Percentiles rank a stretch among this genome's conserved stretches.
Evolutionary conservation across 1,140 invertebrate species (phyloP).

Genomic region (Drosophila kanapiae): DNA sequence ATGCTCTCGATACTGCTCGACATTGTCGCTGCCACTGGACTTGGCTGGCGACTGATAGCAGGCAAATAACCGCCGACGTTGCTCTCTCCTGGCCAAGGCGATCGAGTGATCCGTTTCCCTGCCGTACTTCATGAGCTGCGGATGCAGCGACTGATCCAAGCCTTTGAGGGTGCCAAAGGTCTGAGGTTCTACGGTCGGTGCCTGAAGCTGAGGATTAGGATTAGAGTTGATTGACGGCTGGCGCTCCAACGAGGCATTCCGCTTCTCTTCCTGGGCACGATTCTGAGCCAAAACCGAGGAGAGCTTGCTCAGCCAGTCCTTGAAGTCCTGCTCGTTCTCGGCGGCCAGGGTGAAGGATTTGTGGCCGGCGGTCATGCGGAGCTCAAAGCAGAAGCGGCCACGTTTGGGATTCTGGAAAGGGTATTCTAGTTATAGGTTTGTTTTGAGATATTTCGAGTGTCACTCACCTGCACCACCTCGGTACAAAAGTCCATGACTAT

Average conservation of each 20-base stretch:
- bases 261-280: slow-evolving; percentile 90
- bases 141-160: slow-evolving; percentile 95
- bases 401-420: slow-evolving; percentile 91
- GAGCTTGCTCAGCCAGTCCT: slow-evolving; percentile 93
- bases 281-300: slow-evolving; percentile 91
- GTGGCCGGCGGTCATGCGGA: slow-evolving; percentile 92
- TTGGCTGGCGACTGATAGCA: slow-evolving; percentile 70
- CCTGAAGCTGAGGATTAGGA: slow-evolving; percentile 40
- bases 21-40: slow-evolving; percentile 79
- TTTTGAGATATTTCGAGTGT: neutral
- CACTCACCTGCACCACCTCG: slow-evolving; percentile 92
- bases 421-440: neutral
- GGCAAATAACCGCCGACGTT: slow-evolving; percentile 90
- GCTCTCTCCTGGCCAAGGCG: slow-evolving; percentile 91
- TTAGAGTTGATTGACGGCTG: slow-evolving; percentile 87
- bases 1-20: slow-evolving; percentile 90
- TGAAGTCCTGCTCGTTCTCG: slow-evolving; percentile 93
- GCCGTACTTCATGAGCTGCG: slow-evolving; percentile 93
- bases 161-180: slow-evolving; percentile 92
- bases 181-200: slow-evolving; percentile 67
- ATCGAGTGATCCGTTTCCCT: slow-evolving; percentile 95
- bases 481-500: slow-evolving; percentile 97
- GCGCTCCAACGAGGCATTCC: slow-evolving; percentile 88
- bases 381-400: slow-evolving; percentile 94
- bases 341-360: slow-evolving; percentile 94